phyloP scores from a whole-genome alignment of 2,797 vertebrate species.

The Anas georgica region DNA sequence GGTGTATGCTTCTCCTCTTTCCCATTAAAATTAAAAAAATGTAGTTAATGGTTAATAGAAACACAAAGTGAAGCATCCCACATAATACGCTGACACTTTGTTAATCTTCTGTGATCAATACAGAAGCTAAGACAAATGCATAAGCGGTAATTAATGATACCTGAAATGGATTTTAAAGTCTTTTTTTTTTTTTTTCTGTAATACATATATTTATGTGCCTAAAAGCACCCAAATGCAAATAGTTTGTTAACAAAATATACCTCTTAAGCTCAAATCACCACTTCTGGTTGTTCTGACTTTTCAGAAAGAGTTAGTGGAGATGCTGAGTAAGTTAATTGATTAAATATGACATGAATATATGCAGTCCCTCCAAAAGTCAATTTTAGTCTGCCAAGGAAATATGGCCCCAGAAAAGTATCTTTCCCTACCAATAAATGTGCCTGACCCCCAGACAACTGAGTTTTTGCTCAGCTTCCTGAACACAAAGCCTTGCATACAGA shows the following conservation, averaged over 20 bases:
- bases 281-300: neutral
- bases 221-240: neutral
- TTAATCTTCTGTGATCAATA: neutral
- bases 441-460: neutral
- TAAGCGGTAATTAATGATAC: neutral
- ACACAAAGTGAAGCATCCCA: neutral
- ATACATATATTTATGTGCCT: neutral
- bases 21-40: neutral
- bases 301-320: neutral
- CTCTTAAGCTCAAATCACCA: neutral
- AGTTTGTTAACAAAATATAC: neutral
- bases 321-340: neutral
- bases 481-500: neutral
- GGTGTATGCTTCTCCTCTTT: neutral
- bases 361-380: neutral
- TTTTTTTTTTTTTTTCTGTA: neutral
- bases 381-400: neutral
- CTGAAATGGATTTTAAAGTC: neutral
- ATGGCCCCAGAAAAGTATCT: neutral
- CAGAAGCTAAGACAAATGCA: neutral
- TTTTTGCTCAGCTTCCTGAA: slow-evolving; percentile 14
- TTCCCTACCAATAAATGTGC: neutral
- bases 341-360: neutral
- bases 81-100: neutral
- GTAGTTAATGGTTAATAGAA: neutral